phyloP scores from a whole-genome alignment of 2,113 vertebrate species.

The Notechis scutatus region DNA sequence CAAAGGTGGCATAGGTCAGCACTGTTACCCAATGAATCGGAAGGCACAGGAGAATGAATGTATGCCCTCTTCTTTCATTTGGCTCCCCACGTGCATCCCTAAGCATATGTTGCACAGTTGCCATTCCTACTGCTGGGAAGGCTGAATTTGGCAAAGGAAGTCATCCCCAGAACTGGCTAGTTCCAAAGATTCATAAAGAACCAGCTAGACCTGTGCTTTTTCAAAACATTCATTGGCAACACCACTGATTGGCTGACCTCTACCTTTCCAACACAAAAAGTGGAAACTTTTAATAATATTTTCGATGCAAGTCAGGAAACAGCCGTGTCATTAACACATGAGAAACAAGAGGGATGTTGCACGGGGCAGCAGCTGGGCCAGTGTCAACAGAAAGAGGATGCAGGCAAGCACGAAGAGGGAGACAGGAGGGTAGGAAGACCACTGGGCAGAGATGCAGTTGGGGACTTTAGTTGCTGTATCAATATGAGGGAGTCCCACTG shows the following conservation, averaged over 20 bases:
- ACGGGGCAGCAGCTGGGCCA: neutral
- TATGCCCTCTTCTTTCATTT: neutral
- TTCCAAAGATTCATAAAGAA: neutral
- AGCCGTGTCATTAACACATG: neutral
- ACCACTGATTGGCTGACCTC: neutral
- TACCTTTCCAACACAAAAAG: too few species aligned
- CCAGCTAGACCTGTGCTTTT: neutral
- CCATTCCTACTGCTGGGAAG: neutral
- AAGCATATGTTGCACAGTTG: neutral
- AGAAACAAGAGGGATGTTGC: neutral
- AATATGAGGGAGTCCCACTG: neutral
- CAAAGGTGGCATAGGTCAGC: neutral
- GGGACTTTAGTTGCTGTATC: neutral
- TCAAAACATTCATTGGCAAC: neutral
- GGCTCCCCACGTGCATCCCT: too few species aligned
- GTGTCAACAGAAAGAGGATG: neutral
- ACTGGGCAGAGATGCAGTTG: neutral
- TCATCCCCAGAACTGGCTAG: neutral
- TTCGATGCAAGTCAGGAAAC: neutral
- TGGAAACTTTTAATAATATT: neutral
- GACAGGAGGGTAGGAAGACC: neutral
- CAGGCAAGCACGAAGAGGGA: neutral
- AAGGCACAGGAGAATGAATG: neutral
- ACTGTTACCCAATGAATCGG: neutral
- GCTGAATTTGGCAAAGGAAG: neutral